A percentile compares a stretch with the other conserved stretches of the same genome.
These are phyloP conservation scores for Torymus texanus DNA, from an alignment of 2,888 invertebrate genomes.

Conservation along the genomic window DNA sequence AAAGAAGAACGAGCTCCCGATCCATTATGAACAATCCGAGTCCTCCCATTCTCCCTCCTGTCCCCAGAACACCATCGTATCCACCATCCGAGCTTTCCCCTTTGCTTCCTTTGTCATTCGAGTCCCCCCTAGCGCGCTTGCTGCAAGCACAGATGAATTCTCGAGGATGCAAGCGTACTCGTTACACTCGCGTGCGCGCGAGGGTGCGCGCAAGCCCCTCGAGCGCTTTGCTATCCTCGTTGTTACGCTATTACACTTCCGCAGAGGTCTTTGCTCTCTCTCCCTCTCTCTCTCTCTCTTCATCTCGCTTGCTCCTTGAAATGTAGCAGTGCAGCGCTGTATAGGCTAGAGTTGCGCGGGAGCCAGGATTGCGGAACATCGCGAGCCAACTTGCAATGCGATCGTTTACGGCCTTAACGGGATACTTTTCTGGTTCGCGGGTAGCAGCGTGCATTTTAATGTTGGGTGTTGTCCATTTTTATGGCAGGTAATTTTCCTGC, in stretches of 20 bases:
- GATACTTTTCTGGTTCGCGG: too few species aligned
- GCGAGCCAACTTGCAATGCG: too few species aligned
- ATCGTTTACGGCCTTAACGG: background rate
- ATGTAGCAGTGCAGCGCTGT: too few species aligned
- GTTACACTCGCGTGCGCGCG: background rate
- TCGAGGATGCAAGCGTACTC: background rate
- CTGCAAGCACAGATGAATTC: too few species aligned
- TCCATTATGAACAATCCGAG: conserved; percentile 14
- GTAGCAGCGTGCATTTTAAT: background rate
- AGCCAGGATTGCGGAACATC: background rate
- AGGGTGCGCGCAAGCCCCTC: background rate
- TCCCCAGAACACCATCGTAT: background rate
- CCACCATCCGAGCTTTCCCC: background rate
- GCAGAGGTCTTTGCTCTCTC: background rate
- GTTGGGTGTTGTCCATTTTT: too few species aligned
- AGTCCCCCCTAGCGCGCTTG: too few species aligned
- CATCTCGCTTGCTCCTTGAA: too few species aligned
- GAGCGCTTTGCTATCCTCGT: conserved; percentile 11
- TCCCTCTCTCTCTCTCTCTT: too few species aligned
- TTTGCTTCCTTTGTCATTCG: conserved; percentile 8
- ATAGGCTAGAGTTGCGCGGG: too few species aligned
- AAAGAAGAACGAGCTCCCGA: background rate
- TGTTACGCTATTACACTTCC: conserved; percentile 36
- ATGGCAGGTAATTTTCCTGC: too few species aligned
- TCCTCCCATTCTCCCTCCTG: background rate